These are phyloP conservation scores for Fregetta grallaria DNA, from an alignment of 2,113 vertebrate genomes.

Conservation along the genomic window DNA sequence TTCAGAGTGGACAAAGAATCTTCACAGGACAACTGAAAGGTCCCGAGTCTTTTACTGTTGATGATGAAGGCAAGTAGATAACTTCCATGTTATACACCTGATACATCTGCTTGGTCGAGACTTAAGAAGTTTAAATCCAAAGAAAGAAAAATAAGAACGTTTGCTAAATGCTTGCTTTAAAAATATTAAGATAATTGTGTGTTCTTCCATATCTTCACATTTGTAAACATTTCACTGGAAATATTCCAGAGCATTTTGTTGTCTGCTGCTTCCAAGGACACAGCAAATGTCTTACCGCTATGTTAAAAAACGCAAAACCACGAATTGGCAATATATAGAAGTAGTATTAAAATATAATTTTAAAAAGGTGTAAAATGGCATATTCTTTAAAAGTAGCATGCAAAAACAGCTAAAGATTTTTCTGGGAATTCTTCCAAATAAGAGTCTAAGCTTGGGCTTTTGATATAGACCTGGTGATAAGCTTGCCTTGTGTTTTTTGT, in stretches of 20 bases:
- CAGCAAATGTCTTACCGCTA: neutral
- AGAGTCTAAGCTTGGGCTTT: neutral
- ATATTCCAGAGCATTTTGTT: neutral
- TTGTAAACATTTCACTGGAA: neutral
- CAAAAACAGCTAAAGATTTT: neutral
- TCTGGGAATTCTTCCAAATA: neutral
- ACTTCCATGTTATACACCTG: neutral
- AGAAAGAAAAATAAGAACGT: neutral
- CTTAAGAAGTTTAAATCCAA: neutral
- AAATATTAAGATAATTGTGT: neutral
- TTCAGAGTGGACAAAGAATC: slow-evolving; percentile 68
- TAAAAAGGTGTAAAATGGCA: neutral
- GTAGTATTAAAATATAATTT: neutral
- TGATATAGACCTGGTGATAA: neutral
- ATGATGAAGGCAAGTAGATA: slow-evolving; percentile 56
- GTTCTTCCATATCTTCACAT: neutral
- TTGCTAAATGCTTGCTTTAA: neutral
- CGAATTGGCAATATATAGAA: neutral
- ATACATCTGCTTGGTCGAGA: neutral
- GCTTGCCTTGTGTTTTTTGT: neutral
- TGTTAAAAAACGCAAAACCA: neutral
- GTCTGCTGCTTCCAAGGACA: neutral
- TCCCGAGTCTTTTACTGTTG: slow-evolving; percentile 72
- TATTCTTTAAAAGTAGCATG: neutral
- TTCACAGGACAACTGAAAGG: slow-evolving; percentile 69